Conservation (phyloP, 2,888 invertebrate genomes). For the Parnassius orleans region DNA sequence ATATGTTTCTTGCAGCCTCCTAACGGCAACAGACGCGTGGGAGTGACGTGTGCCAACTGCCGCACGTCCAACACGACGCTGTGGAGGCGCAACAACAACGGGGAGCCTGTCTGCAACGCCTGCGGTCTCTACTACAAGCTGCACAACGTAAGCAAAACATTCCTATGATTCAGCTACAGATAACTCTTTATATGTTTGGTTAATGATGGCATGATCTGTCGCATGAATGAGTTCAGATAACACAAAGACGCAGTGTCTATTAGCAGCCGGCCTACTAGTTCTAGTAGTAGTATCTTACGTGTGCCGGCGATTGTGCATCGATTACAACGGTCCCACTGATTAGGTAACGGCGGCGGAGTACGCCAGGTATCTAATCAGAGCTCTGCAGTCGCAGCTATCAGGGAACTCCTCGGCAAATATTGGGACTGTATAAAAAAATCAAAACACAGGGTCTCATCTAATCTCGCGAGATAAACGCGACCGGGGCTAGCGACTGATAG, state of each 20-base stretch:
- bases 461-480: constrained; percentile 76
- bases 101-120: constrained; percentile 99
- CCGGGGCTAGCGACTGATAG: constrained; percentile 79
- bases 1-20: constrained; percentile 58
- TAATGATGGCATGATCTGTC: neutral
- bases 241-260: constrained; percentile 5
- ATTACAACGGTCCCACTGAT: constrained; percentile 41
- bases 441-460: constrained; percentile 80
- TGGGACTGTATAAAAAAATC: constrained; percentile 73
- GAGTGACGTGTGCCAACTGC: constrained; percentile 97
- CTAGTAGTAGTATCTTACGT: constrained; percentile 15
- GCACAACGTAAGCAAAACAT: constrained; percentile 83
- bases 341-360: constrained; percentile 37
- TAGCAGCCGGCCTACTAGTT: constrained; percentile 8
- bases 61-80: constrained; percentile 95
- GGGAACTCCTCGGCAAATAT: constrained; percentile 81
- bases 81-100: constrained; percentile 96
- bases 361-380: constrained; percentile 69
- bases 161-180: neutral
- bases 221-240: constrained; percentile 15
- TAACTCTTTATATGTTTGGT: neutral
- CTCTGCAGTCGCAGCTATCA: constrained; percentile 64
- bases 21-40: constrained; percentile 83
- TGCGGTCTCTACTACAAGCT: constrained; percentile 97
- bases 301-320: constrained; percentile 44